Evolutionary conservation across 2,888 invertebrate species (phyloP).

Genomic region (Atrina japonica): DNA sequence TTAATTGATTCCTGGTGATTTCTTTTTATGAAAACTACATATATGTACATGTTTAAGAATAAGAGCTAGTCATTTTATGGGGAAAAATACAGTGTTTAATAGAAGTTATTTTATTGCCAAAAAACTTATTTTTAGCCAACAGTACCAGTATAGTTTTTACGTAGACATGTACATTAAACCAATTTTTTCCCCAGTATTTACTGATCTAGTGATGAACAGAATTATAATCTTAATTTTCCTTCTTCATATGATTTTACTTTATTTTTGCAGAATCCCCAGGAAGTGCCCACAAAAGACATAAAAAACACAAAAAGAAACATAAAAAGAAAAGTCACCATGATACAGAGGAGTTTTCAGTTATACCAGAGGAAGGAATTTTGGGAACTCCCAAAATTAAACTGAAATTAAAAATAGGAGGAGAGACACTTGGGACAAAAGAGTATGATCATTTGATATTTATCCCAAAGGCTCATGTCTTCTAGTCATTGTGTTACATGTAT

Average conservation of each 20-base stretch:
- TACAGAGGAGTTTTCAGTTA: constrained; percentile 40
- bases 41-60: too few relatives aligned
- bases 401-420: constrained; percentile 76
- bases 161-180: too few relatives aligned
- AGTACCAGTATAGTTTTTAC: too few relatives aligned
- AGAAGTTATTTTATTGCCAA: too few relatives aligned
- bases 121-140: too few relatives aligned
- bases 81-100: too few relatives aligned
- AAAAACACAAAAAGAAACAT: constrained; percentile 76
- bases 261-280: constrained; percentile 51
- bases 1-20: too few relatives aligned
- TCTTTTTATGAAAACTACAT: too few relatives aligned
- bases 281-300: constrained; percentile 70
- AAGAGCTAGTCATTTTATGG: too few relatives aligned
- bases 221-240: too few relatives aligned
- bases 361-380: constrained; percentile 25
- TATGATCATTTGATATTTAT: constrained; percentile 39
- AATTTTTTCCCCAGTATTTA: too few relatives aligned
- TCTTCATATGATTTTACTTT: constrained; percentile 1
- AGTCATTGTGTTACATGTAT: background rate
- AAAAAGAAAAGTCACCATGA: constrained; percentile 64
- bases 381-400: constrained; percentile 74
- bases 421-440: constrained; percentile 76
- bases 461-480: background rate
- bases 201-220: too few relatives aligned